phyloP scores from a whole-genome alignment of 1,140 invertebrate genomes.

The Steinernema khuongi region DNA sequence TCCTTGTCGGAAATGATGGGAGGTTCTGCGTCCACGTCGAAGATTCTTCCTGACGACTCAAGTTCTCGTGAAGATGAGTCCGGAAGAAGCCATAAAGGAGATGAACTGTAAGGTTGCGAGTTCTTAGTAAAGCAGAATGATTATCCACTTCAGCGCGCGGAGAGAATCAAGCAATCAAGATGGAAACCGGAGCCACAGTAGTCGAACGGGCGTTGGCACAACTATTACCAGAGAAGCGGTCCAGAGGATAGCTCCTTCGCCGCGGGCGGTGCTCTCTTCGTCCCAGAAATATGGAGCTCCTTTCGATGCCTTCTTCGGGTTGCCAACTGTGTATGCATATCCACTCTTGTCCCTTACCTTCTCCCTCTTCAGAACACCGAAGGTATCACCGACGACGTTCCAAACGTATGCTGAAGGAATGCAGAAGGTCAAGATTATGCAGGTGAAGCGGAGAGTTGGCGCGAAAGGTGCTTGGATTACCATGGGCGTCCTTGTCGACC shows the following conservation, averaged over 20 bases:
- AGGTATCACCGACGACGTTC: not conserved
- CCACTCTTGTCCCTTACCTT: not conserved
- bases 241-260: not conserved
- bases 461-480: slow-evolving; percentile 39
- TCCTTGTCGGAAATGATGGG: not conserved
- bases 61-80: not conserved
- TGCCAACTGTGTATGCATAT: not conserved
- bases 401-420: not conserved
- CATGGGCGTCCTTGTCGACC: slow-evolving; percentile 53
- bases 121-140: too few relatives aligned
- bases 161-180: not conserved
- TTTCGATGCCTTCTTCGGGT: not conserved
- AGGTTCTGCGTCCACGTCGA: not conserved
- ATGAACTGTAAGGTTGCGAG: too few relatives aligned
- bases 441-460: not conserved
- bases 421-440: not conserved
- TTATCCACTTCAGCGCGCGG: too few relatives aligned
- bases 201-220: not conserved
- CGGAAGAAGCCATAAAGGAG: not conserved
- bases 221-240: not conserved
- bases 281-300: not conserved
- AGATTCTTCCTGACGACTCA: not conserved
- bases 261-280: not conserved
- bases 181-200: not conserved
- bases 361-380: not conserved